phyloP scores from a whole-genome alignment of 2,888 invertebrate species.

The Spodoptera exigua region DNA sequence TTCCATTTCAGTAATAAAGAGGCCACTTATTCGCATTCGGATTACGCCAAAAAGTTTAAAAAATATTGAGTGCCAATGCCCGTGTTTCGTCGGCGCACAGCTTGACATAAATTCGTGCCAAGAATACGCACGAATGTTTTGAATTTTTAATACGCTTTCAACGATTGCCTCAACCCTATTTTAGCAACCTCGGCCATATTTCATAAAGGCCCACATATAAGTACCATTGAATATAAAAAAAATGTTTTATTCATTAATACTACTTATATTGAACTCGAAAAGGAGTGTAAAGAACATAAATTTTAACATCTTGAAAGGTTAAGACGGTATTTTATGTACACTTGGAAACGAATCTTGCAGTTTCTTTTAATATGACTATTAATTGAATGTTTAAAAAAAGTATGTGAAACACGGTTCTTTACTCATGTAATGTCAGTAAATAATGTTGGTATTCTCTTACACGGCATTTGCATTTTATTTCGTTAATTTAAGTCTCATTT shows the following conservation, averaged over 20 bases:
- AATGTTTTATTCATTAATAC: conserved; percentile 39
- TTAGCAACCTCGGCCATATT: conserved; percentile 21
- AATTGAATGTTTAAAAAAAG: conserved; percentile 26
- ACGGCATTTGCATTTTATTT: no score
- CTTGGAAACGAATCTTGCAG: conserved; percentile 14
- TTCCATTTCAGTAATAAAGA: conserved; percentile 34
- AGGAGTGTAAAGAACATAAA: conserved; percentile 42
- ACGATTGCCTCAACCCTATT: conserved; percentile 41
- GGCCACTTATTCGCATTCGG: conserved; percentile 32
- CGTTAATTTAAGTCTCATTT: no score
- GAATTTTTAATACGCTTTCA: conserved; percentile 42
- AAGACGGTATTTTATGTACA: conserved; percentile 22
- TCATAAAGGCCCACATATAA: conserved; percentile 32
- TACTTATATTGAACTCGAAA: conserved; percentile 39
- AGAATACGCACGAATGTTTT: conserved; percentile 50
- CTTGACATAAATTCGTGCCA: conserved; percentile 56
- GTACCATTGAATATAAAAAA: conserved; percentile 40
- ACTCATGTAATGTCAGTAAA: conserved; percentile 42
- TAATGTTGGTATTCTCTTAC: conserved; percentile 8
- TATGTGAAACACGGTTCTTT: conserved; percentile 17
- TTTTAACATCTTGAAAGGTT: conserved; percentile 50
- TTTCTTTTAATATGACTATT: conserved; percentile 34
- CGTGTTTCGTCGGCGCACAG: conserved; percentile 51
- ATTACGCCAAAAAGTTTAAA: conserved; percentile 42
- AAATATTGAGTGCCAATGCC: conserved; percentile 45